Evolutionary conservation across 2,113 vertebrate species (phyloP).

Genomic region (Oncorhynchus mykiss): DNA sequence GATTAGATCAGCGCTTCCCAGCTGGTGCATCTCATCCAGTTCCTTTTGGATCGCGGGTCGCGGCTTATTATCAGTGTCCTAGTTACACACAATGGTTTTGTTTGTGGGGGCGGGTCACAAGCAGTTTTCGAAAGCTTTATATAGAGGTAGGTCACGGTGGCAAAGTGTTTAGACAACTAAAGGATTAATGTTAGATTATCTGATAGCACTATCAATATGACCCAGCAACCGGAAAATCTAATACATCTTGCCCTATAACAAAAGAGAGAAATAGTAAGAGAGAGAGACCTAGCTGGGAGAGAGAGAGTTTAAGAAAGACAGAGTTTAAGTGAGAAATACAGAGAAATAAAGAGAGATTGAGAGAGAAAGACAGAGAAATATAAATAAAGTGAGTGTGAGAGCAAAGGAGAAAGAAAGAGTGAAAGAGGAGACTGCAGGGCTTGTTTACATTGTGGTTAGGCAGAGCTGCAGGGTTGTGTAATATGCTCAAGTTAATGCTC

Average conservation of each 20-base stretch:
- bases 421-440: slow-evolving; percentile 6
- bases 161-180: neutral
- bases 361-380: no score
- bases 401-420: no score
- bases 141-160: neutral
- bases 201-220: neutral
- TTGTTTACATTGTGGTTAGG: slow-evolving; percentile 55
- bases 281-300: no score
- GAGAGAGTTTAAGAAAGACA: neutral
- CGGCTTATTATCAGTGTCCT: no score
- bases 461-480: slow-evolving; percentile 51
- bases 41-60: no score
- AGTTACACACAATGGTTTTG: no score
- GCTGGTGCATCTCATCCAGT: no score
- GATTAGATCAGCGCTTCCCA: no score
- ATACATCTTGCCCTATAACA: no score
- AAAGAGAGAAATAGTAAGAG: no score
- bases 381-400: no score
- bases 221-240: neutral
- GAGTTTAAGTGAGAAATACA: slow-evolving; percentile 8
- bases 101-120: neutral
- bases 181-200: neutral
- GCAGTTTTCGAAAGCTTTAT: neutral
- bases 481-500: slow-evolving; percentile 62
- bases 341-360: no score